Base-by-base conservation (phyloP, 2,888 invertebrate genomes). In the Chrysotoxum bicinctum region DNA sequence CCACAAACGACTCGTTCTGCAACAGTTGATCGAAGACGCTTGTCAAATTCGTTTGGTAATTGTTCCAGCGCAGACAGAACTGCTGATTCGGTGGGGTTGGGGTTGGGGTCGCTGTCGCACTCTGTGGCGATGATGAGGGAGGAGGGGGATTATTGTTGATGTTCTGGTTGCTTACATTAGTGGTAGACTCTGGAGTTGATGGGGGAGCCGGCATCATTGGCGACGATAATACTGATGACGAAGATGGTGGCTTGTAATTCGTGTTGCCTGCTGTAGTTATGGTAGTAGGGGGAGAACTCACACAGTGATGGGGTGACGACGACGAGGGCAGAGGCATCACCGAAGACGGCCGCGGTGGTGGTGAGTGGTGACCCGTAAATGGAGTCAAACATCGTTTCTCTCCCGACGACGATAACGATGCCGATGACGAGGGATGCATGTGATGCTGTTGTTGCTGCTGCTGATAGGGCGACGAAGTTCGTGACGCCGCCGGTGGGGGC, bases 61-160 rank as follows among this genome's bases (percentile, higher is more conserved):
- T 97, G 94, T 98, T 98, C 98, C 98, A 98, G 87, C 97, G 94
- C 90, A 97, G 93, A 92, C 97, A 97, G 93, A 97, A 97, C 92
- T 97, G 97, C 93, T 97, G 97, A 69, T 79, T 80, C 66, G 87
- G 76, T 12, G 87, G 75, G 62, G 83, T 72, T 23, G 78, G 68
- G 75, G 73, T 73, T 70, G 87, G 75, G 6, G 84, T 74, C 40
- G 73, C 64, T 9, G 70, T 35, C 54, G 83, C 32, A 45, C 83
- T 75, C 37, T 70, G 82, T 16, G 84, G 87, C 8, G 80, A 77
- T 21, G 74, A 70, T 7, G 80, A 66, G 37, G 56, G 52, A 30
- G 75, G 85, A 30, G 81, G 88, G 81, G 35, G 35, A n/a, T 58
- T 58, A 10, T 45, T 45, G 72, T 48, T 85, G 69, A 52, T 87